Evolutionary conservation across 2,113 vertebrate species (phyloP).

Genomic region (Sula dactylatra): DNA sequence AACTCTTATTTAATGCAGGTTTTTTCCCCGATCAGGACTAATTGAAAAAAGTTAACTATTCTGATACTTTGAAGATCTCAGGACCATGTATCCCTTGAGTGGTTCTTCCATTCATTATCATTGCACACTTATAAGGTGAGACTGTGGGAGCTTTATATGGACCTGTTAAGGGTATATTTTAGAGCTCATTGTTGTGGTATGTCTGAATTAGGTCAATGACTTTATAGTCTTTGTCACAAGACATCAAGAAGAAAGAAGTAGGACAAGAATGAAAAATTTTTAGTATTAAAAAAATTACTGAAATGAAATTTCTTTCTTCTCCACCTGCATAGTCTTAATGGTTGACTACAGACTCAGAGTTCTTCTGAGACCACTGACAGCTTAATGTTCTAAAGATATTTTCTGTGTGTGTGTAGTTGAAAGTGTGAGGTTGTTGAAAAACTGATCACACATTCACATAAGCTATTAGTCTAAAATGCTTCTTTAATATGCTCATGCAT

Average conservation of each 20-base stretch:
- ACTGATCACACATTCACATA: background rate
- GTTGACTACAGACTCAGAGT: background rate
- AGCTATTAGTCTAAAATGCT: background rate
- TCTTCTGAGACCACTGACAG: background rate
- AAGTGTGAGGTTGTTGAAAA: background rate
- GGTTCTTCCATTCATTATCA: background rate
- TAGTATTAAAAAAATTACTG: background rate
- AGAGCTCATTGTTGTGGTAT: background rate
- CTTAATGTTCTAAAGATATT: background rate
- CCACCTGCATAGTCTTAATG: background rate
- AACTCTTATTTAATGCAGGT: background rate
- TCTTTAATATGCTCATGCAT: background rate
- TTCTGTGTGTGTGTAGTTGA: background rate
- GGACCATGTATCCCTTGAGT: background rate
- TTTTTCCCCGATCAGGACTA: background rate
- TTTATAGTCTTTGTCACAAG: background rate
- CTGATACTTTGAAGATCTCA: background rate
- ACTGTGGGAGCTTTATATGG: background rate
- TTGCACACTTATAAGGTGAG: background rate
- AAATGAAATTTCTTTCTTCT: background rate
- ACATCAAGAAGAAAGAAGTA: background rate
- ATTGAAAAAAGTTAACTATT: background rate
- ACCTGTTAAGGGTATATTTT: background rate
- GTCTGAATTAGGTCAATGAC: background rate
- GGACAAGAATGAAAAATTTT: background rate